Evolutionary conservation across 2,113 vertebrate genomes (phyloP), one percentile per base, ranked within the genome.

Genomic region (Cynopterus brachyotis): DNA sequence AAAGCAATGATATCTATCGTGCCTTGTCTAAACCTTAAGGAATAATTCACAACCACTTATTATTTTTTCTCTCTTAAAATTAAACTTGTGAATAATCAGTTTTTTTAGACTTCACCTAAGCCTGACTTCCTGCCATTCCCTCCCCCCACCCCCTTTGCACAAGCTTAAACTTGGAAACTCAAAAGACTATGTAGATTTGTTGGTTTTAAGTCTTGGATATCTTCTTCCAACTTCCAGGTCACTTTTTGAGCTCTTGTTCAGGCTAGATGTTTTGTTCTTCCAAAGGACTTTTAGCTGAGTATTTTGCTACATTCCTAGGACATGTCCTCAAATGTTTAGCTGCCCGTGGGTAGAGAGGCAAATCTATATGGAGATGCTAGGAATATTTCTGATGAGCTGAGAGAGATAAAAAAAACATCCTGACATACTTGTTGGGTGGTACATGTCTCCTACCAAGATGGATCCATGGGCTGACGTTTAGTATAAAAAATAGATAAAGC

Each of bases 81-180:
- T 86, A 69, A 83, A 83, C 35, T 67, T 30, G 47, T 47, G 42
- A 32, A 19, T 50, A 64, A 80, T n/a, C n/a, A 20, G 19, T 32
- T 20, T 70, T 73, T 5, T 57, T 79, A 66, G 47, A 47, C 37
- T 95, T 73, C 35, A 35, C 35, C 55, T 40, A 55, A 69, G 40
- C 47, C 26, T 83, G 79, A 10, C 40, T 92, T 66, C 7, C 13
- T 45, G 45, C 42, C 45, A 22, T 73, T 45, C 62, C 59, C 40
- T 28, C 6, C 11, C 2, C 8, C 50, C 50, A 16, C 47, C 47
- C 47, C 47, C 2, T n/a, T n/a, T n/a, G n/a, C n/a, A n/a, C n/a
- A n/a, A n/a, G 5, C 50, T 79, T 59, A 79, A 45, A 73, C 32
- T 57, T 79, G 62, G 47, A 94, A 96, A 69, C 50, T 87, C 50